A percentile compares a stretch with the other conserved stretches of the same genome.
Conservation (phyloP, 2,888 invertebrate genomes). For the Caenorhabditis sp. region DNA sequence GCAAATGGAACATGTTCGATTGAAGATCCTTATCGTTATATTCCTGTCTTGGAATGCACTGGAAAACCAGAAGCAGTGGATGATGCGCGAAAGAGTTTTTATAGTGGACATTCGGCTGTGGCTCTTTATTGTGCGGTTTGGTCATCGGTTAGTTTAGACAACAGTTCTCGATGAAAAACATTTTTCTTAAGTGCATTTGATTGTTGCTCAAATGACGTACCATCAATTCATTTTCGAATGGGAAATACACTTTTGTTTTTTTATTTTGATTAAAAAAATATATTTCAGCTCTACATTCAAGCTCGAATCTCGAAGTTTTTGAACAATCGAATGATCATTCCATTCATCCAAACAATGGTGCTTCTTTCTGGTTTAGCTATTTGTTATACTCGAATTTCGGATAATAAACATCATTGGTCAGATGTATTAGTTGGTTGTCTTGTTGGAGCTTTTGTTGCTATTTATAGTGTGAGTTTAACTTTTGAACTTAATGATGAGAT, state of each 20-base stretch:
- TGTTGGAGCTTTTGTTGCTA: constrained; percentile 73
- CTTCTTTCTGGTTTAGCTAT: constrained; percentile 28
- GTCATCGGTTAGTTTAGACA: constrained; percentile 2
- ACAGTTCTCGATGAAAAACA: too few species aligned
- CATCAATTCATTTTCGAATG: too few species aligned
- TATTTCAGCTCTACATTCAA: constrained; percentile 45
- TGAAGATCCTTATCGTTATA: constrained; percentile 6
- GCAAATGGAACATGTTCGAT: constrained; percentile 1
- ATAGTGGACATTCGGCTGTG: constrained; percentile 55
- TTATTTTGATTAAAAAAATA: neutral
- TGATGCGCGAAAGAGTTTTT: constrained; percentile 53
- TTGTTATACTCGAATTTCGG: constrained; percentile 81
- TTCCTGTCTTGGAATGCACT: constrained; percentile 36
- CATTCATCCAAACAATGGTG: constrained; percentile 32
- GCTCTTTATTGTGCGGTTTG: constrained; percentile 49
- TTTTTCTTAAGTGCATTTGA: too few species aligned
- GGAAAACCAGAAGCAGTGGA: constrained; percentile 30
- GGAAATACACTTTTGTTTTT: too few species aligned
- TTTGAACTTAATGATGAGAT: too few species aligned
- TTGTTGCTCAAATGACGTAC: too few species aligned
- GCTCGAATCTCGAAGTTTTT: constrained; percentile 26
- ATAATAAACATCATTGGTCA: constrained; percentile 97
- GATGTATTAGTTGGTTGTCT: constrained; percentile 84
- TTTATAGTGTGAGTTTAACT: constrained; percentile 41
- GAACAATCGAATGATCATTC: constrained; percentile 29